Evolutionary conservation across 37 sponge, comb jelly and placozoan species (phyloP), one percentile per base, ranked within the genome.

Genomic region (Sycon ciliatum): DNA sequence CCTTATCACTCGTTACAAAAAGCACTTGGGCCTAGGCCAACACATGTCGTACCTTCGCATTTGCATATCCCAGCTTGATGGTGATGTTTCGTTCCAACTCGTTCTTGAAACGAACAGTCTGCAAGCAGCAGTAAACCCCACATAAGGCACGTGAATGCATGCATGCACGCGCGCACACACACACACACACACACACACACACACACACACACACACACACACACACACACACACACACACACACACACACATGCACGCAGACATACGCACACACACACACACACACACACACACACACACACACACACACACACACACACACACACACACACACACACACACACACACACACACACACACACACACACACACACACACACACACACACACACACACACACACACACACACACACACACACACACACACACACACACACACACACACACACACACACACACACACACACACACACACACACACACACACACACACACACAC

Each of bases 101-200:
- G 73, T 86, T 90, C 75, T 87, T 95, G 71, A 95, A 95, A 31
- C 96, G 67, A 31, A 95, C 91, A 69, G 96, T 95, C 88, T 92
- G 73, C n/a, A 33, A n/a, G n/a, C n/a, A n/a, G n/a, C n/a, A n/a
- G n/a, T n/a, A n/a, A n/a, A n/a, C n/a, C n/a, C n/a, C n/a, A n/a
- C n/a, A n/a, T n/a, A n/a, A n/a, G n/a, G n/a, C n/a, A n/a, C n/a
- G n/a, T n/a, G n/a, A n/a, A n/a, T n/a, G n/a, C n/a, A n/a, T n/a
- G n/a, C n/a, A n/a, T n/a, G n/a, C n/a, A n/a, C n/a, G n/a, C n/a
- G n/a, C n/a, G n/a, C n/a, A 42, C 13, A 42, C 9, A 42, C 13
- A 42, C 49, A 42, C 49, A 42, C 49, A 42, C 49, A 42, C 49
- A 42, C 49, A 42, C 49, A 42, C 49, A 42, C 49, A 42, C 49